Base-by-base conservation (phyloP, 2,888 invertebrate species). In the Eurytoma adleriae region DNA sequence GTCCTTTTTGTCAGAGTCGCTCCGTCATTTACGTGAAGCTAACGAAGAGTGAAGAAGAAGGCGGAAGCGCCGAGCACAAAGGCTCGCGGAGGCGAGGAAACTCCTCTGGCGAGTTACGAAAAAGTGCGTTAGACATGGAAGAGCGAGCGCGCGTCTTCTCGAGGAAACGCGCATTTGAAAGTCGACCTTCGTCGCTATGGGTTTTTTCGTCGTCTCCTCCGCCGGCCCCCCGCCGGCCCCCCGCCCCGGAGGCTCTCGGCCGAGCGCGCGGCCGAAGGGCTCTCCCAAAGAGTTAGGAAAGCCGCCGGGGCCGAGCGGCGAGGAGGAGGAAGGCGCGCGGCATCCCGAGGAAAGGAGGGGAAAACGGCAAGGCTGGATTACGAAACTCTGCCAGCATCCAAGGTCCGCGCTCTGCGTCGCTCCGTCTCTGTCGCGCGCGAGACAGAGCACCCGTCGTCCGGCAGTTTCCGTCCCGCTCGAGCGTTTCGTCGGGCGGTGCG, bases 341-440 rank as follows among this genome's bases (percentile, higher is more conserved):
- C 48, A 27, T 59, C 5, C 18, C 14, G 16, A 52, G n/a, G 30
- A 20, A 40, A 16, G 67, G 69, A 56, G 85, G 86, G 84, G 86
- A 85, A 86, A 83, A 84, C 83, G 84, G 86, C 88, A 89, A 88
- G 89, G 87, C 88, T 87, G 85, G 83, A 85, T 89, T 88, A 88
- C 87, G 87, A 88, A 88, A 88, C 67, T 85, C 84, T 85, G 83
- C 82, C 84, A 80, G 81, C 79, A 79, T 85, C 85, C 86, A 86
- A 86, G 86, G 86, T 86, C 87, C 85, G 74, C 81, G 27, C 64
- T 61, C 64, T 20, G n/a, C 50, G 16, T 70, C 27, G 30, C 16
- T 71, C 14, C 16, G 30, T 27, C 50, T 67, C 10, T 40, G 40
- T 40, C 40, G 40, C 40, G 40, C 7, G 40, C 7, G 5, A 40